Evolutionary conservation across 2,113 vertebrate genomes (phyloP).

Genomic region (Megaptera novaeangliae): DNA sequence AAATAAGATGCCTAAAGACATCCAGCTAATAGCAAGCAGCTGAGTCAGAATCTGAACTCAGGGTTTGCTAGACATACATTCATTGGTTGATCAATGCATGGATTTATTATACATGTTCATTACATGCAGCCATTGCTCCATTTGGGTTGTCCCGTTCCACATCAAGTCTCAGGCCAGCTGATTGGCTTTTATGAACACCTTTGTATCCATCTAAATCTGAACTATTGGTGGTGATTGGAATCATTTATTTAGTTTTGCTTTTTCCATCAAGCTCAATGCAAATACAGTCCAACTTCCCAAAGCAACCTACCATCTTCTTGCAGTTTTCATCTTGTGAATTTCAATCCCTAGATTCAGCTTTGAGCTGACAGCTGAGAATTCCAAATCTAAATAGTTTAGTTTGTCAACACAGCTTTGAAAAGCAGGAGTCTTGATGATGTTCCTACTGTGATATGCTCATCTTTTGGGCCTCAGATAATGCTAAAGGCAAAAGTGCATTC

Average conservation of each 20-base stretch:
- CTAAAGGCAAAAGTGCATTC: conserved; percentile 14
- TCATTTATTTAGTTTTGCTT: conserved; percentile 15
- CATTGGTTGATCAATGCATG: neutral
- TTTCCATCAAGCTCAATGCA: conserved; percentile 1
- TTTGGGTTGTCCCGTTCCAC: neutral
- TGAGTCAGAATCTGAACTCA: conserved; percentile 36
- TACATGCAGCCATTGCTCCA: neutral
- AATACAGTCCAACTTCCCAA: neutral
- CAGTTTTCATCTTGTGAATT: conserved; percentile 28
- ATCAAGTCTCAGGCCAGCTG: neutral
- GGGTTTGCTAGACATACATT: neutral
- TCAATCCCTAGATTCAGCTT: neutral
- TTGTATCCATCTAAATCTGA: neutral
- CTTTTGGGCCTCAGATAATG: neutral
- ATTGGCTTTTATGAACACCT: neutral
- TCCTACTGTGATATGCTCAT: neutral
- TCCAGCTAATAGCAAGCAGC: neutral
- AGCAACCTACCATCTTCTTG: neutral
- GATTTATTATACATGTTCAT: neutral
- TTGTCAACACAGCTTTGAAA: conserved; percentile 41
- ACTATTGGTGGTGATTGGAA: neutral
- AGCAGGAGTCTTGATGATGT: neutral
- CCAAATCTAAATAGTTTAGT: conserved; percentile 14
- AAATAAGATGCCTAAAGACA: neutral
- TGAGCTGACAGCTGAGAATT: conserved; percentile 23